Evolutionary conservation across 2,888 invertebrate genomes (phyloP).

Genomic region (Gasteruption jaculator): DNA sequence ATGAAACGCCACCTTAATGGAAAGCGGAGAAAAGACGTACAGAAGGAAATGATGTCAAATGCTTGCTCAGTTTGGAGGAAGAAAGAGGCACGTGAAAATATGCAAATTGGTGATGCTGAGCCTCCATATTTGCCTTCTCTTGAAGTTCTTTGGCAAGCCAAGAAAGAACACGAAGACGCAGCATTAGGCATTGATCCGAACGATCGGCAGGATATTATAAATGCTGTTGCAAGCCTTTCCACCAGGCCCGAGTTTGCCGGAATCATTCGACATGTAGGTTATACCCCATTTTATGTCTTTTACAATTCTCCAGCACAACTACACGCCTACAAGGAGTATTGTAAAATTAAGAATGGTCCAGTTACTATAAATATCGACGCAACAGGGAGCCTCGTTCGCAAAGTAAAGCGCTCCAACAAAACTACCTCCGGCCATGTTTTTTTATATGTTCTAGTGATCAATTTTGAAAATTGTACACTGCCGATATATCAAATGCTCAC

Average conservation of each 20-base stretch:
- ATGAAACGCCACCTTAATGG: too few species aligned
- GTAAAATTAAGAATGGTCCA: constrained; percentile 5
- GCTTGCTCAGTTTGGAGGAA: constrained; percentile 14
- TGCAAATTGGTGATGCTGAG: constrained; percentile 16
- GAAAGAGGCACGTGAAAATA: constrained; percentile 12
- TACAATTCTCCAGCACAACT: constrained; percentile 17
- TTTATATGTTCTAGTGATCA: constrained; percentile 18
- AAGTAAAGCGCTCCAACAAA: constrained; percentile 5
- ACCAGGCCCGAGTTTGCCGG: constrained; percentile 12
- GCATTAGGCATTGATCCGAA: constrained; percentile 12
- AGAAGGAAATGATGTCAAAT: constrained; percentile 14
- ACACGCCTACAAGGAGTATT: constrained; percentile 17
- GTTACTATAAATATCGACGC: constrained; percentile 17
- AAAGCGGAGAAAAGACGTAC: constrained; percentile 10
- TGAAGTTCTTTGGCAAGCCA: constrained; percentile 10
- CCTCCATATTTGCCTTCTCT: constrained; percentile 16
- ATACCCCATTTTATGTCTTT: constrained; percentile 16
- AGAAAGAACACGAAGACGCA: constrained; percentile 17
- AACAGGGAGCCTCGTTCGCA: constrained; percentile 17
- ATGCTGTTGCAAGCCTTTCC: constrained; percentile 17
- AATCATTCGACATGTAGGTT: constrained; percentile 18
- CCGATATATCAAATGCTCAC: constrained; percentile 21
- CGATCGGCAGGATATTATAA: constrained; percentile 13
- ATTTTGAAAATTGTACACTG: constrained; percentile 13
- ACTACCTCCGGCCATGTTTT: constrained; percentile 13